Evolutionary conservation across 2,888 invertebrate species (phyloP), one percentile per base, ranked within the genome.

Genomic region (Orchestes rusci): DNA sequence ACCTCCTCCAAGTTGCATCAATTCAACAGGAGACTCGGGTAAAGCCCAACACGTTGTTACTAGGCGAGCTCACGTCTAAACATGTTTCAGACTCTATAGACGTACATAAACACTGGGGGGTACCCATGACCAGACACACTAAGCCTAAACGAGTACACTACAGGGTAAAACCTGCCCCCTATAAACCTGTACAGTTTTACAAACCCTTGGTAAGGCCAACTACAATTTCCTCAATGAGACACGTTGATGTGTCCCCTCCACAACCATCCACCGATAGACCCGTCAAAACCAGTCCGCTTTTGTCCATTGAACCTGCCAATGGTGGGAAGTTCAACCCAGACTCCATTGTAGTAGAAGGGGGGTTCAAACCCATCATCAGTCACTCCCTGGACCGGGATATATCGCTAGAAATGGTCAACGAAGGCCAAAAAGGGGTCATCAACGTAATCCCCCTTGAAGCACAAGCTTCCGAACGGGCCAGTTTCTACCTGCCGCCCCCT

Each of bases 241-340:
- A 60, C 34, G 59, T 67, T 4, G 63, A 67, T 51, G 56, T 66
- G 31, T 66, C 66, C 4, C 63, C 63, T 0, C 53, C 55, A 40
- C 66, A 66, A 55, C 57, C 62, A 12, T 62, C 65, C 4, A 67
- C 67, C 3, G 65, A 66, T 53, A 56, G 56, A 47, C 38, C 23
- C 36, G 10, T 12, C 17, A 34, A 8, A 7, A 12, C 8, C 27
- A 52, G 50, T 44, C 16, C 41, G 15, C 10, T 40, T 23, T 19
- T 42, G 12, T 27, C 47, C 19, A 30, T 53, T 35, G 43, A 65
- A 38, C 76, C 79, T 2, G 84, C 84, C 0, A 66, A 79, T 1
- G 85, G 85, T 55, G 82, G 81, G 2, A 86, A 87, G 0, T 90
- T 90, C 56, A 80, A 84, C 62, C 87, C 88, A 0, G 80, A 80